Conservation (phyloP, 2,888 invertebrate species). For the Aleiodes testaceus region DNA sequence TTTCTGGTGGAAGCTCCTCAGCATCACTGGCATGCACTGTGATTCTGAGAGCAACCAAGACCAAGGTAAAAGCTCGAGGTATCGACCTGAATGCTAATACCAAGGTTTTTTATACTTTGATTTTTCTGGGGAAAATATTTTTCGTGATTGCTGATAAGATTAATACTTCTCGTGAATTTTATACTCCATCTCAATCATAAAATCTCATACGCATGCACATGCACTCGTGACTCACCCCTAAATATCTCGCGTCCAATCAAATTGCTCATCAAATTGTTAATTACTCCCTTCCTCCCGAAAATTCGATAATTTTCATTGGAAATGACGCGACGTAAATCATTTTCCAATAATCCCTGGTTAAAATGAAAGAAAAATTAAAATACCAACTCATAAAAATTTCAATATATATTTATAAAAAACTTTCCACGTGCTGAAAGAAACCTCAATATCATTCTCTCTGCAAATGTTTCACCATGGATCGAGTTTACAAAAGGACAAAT, state of each 20-base stretch:
- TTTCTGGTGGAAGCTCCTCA: constrained; percentile 34
- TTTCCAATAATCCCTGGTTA: constrained; percentile 21
- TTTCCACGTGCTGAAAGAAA: too few relatives aligned
- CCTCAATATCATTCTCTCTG: not conserved
- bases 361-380: too few relatives aligned
- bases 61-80: constrained; percentile 29
- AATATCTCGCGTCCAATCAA: too few relatives aligned
- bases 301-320: not conserved
- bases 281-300: not conserved
- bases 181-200: too few relatives aligned
- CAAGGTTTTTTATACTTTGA: too few relatives aligned
- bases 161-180: too few relatives aligned
- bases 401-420: too few relatives aligned
- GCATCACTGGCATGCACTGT: constrained; percentile 35
- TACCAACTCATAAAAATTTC: not conserved
- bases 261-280: constrained; percentile 1
- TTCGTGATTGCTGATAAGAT: too few relatives aligned
- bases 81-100: constrained; percentile 37
- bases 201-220: too few relatives aligned
- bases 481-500: constrained; percentile 20
- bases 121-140: too few relatives aligned
- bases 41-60: constrained; percentile 40
- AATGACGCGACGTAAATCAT: not conserved
- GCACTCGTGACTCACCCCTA: too few relatives aligned
- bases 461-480: constrained; percentile 16